Evolutionary conservation across 2,113 vertebrate species (phyloP).

Genomic region (Clarias magur): DNA sequence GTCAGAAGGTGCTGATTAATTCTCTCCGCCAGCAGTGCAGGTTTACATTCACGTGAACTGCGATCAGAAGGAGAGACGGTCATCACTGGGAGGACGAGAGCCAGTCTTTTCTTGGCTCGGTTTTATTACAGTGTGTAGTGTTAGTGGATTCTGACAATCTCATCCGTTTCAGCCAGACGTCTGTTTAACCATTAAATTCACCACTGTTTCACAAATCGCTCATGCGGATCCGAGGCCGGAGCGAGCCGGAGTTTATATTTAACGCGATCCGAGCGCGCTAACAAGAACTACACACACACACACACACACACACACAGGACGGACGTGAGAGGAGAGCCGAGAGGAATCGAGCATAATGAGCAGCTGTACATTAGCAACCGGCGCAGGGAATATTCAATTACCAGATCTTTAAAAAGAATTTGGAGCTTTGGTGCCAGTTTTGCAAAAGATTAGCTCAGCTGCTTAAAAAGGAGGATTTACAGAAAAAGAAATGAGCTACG

Average conservation of each 20-base stretch:
- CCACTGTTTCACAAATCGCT: background rate
- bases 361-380: background rate
- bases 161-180: slow-evolving; percentile 54
- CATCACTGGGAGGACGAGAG: slow-evolving; percentile 56
- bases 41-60: slow-evolving; percentile 51
- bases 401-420: background rate
- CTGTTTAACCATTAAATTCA: slow-evolving; percentile 48
- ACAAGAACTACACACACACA: background rate
- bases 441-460: background rate
- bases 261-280: background rate
- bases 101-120: slow-evolving; percentile 28
- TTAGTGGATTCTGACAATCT: slow-evolving; percentile 57
- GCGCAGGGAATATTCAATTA: background rate
- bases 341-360: background rate
- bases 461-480: background rate
- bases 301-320: background rate
- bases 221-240: background rate
- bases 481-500: background rate
- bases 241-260: background rate
- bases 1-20: background rate
- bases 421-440: background rate
- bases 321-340: background rate
- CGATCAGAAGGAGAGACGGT: slow-evolving; percentile 65
- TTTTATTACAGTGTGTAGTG: slow-evolving; percentile 46
- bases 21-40: too few species aligned